Evolutionary conservation across 2,113 vertebrate genomes (phyloP).

Genomic region (Acinonyx jubatus): DNA sequence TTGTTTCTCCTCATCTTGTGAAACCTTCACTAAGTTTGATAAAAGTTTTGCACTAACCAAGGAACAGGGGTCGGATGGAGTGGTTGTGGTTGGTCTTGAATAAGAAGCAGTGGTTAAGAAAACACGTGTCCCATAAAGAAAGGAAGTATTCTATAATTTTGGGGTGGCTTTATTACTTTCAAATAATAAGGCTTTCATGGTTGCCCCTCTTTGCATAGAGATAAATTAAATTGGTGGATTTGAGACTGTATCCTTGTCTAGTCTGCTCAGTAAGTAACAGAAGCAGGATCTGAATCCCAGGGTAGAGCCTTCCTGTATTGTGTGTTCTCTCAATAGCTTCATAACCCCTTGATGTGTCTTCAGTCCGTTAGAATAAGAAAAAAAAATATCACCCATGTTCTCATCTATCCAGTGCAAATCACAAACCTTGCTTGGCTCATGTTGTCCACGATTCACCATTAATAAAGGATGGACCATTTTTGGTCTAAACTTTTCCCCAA

Average conservation of each 20-base stretch:
- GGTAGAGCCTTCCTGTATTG: neutral
- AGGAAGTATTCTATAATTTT: neutral
- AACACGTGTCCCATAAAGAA: neutral
- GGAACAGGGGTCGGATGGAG: neutral
- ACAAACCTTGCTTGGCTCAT: neutral
- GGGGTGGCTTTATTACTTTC: neutral
- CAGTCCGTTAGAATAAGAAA: neutral
- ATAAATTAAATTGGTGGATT: neutral
- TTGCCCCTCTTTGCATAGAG: neutral
- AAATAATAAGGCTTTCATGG: neutral
- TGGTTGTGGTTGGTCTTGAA: neutral
- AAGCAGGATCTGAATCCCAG: neutral
- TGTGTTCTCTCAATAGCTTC: neutral
- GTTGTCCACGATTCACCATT: neutral
- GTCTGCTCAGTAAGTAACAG: neutral
- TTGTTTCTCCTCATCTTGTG: neutral
- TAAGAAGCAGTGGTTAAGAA: neutral
- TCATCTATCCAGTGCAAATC: neutral
- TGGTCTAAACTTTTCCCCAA: neutral
- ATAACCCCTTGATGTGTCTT: neutral
- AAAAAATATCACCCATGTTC: too few species aligned
- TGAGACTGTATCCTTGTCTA: neutral
- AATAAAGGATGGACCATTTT: neutral
- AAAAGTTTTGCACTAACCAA: neutral
- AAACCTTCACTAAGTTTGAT: neutral